Base-by-base conservation (phyloP, 2,113 vertebrate genomes). In the Lophius piscatorius region DNA sequence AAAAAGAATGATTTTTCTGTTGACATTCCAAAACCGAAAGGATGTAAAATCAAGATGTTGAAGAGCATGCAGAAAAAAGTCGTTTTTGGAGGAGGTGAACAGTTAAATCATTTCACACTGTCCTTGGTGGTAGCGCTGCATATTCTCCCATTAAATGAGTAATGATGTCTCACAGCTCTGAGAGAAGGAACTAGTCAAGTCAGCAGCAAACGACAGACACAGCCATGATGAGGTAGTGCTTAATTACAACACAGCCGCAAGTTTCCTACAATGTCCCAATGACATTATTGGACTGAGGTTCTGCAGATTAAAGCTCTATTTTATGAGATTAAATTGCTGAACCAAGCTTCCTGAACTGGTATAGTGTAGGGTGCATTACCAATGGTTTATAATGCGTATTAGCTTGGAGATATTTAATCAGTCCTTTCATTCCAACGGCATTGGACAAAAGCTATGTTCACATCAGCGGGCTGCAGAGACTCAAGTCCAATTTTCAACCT, bases 291-390 rank as follows among this genome's bases (percentile, higher is more conserved):
- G 74, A 74, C 72, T 34, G 51, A n/a, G 46, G 70, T 70, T 79
- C 47, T 68, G n/a, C 63, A 69, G 64, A 85, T 81, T 68, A 79
- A 80, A 57, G 70, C 61, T 66, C 21, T 70, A 72, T 72, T 78
- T 86, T 73, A 81, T 71, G 63, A 62, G 56, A 66, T 55, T 44
- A 80, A 89, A 81, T 57, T 80, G 74, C 82, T 82, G 81, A 87
- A 68, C 31, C n/a, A 70, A 63, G 75, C 51, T n/a, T 74, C 49
- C 23, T 39, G 48, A 60, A 45, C 28, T 31, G 33, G 41, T 61
- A 48, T 63, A 74, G 35, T 63, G 54, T 22, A 75, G 69, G 70
- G 35, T 44, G 55, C 63, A 65, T 74, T 62, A 70, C 72, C 73
- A 60, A 80, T 65, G 59, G 64, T 14, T 73, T 76, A 74, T 88